A percentile compares a stretch with the other conserved stretches of the same genome.
These are phyloP conservation scores for Dioctria rufipes DNA, from an alignment of 2,888 invertebrate genomes.

Conservation along the genomic window DNA sequence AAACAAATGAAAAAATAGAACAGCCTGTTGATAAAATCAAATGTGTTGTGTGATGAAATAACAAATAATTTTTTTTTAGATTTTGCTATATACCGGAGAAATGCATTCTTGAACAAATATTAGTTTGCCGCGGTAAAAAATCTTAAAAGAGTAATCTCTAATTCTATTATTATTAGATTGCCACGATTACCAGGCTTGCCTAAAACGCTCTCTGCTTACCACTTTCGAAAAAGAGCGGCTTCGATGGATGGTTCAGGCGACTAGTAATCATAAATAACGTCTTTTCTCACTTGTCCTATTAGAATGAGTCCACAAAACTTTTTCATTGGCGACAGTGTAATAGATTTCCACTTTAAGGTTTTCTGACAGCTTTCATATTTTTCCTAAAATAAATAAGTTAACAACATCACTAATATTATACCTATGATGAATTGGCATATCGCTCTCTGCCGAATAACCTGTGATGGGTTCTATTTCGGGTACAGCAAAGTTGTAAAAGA, in stretches of 20 bases:
- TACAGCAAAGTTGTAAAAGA: too few species aligned
- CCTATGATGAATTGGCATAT: conserved; percentile 7
- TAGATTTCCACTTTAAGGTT: conserved; percentile 17
- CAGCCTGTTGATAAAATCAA: too few species aligned
- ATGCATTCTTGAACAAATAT: too few species aligned
- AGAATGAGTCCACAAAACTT: conserved; percentile 3
- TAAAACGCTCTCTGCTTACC: background rate
- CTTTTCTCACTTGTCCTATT: conserved; percentile 8
- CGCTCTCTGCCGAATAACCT: background rate
- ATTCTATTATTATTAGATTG: too few species aligned
- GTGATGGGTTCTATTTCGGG: background rate
- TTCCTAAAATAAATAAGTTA: background rate
- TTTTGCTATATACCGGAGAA: too few species aligned
- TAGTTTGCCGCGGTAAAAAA: too few species aligned
- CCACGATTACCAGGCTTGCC: background rate
- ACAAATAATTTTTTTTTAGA: too few species aligned
- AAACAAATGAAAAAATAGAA: too few species aligned
- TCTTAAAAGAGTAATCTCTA: too few species aligned
- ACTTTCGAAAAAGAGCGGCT: background rate
- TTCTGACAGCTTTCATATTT: background rate
- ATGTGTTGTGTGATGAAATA: too few species aligned
- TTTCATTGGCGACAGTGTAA: background rate
- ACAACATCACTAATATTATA: conserved; percentile 9
- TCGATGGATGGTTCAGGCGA: background rate
- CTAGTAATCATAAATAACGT: background rate